Evolutionary conservation across 2,113 vertebrate species (phyloP).

Genomic region (Ciconia maguari): DNA sequence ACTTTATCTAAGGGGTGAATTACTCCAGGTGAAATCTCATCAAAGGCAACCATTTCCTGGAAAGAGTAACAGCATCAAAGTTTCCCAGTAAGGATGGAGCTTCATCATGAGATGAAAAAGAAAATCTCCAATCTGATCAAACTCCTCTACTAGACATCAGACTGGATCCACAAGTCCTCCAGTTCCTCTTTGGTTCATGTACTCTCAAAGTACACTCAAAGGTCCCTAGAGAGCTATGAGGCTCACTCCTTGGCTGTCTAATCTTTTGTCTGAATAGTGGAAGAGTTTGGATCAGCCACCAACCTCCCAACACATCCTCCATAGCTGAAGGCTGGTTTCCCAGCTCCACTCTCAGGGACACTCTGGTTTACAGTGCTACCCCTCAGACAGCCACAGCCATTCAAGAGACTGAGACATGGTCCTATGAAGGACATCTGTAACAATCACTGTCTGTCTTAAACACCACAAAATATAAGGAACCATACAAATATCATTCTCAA

Average conservation of each 20-base stretch:
- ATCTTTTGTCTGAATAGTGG: not conserved
- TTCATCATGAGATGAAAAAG: not conserved
- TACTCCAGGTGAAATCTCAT: slow-evolving; percentile 50
- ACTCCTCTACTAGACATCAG: not conserved
- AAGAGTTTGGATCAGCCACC: not conserved
- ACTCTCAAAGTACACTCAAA: not conserved
- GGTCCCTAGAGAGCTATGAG: not conserved
- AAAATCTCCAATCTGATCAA: not conserved
- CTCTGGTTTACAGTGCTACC: not conserved
- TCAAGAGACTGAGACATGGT: not conserved
- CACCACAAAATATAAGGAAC: not conserved
- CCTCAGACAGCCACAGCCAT: not conserved
- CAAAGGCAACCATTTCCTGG: slow-evolving; percentile 35
- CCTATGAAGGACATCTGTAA: not conserved
- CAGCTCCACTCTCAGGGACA: not conserved
- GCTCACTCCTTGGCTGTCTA: not conserved
- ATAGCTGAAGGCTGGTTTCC: not conserved
- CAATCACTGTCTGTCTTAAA: not conserved
- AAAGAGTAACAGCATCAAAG: not conserved
- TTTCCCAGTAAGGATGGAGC: not conserved
- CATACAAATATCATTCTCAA: not conserved
- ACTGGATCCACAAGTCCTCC: not conserved
- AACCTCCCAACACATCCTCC: not conserved
- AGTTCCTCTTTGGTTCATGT: not conserved
- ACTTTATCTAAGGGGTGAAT: slow-evolving; percentile 43